phyloP scores from a whole-genome alignment of 1,140 invertebrate genomes.

The Scaptomyza graminum region DNA sequence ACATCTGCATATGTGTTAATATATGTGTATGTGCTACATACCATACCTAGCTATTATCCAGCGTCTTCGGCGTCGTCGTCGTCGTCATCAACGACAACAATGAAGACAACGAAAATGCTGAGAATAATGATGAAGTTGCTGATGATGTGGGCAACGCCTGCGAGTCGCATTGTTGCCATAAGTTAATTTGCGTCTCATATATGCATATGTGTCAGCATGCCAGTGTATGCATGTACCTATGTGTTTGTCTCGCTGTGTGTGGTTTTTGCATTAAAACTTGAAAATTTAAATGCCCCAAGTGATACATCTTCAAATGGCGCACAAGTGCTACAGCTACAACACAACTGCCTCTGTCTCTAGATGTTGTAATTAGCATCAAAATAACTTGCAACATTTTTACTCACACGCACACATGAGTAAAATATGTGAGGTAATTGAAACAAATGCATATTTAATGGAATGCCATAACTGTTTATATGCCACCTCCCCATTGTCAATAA shows the following conservation, averaged over 20 bases:
- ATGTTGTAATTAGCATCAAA: slow-evolving; percentile 72
- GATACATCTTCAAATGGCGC: slow-evolving; percentile 57
- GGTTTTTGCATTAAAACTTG: slow-evolving; percentile 77
- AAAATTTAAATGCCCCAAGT: slow-evolving; percentile 78
- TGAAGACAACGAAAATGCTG: slow-evolving; percentile 37
- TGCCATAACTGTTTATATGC: slow-evolving; percentile 62
- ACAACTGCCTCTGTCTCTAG: slow-evolving; percentile 26
- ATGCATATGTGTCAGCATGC: slow-evolving; percentile 66
- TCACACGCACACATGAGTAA: neutral
- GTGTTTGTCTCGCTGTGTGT: slow-evolving; percentile 21
- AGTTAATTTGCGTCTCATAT: slow-evolving; percentile 75
- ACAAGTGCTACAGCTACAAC: slow-evolving; percentile 24
- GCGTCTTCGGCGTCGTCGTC: slow-evolving; percentile 59
- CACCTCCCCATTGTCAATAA: slow-evolving; percentile 54
- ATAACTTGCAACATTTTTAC: slow-evolving; percentile 66
- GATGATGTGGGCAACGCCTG: slow-evolving; percentile 41
- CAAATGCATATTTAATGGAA: slow-evolving; percentile 75
- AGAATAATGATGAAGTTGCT: slow-evolving; percentile 31
- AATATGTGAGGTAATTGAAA: slow-evolving; percentile 62
- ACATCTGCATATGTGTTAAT: neutral
- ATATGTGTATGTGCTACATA: slow-evolving; percentile 12
- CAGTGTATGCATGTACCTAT: slow-evolving; percentile 4
- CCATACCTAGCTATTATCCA: slow-evolving; percentile 70
- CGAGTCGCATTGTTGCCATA: slow-evolving; percentile 66
- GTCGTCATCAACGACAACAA: slow-evolving; percentile 52